These are phyloP conservation scores for Tetramorium alpestre DNA, from an alignment of 1,140 invertebrate species.

Conservation along the genomic window DNA sequence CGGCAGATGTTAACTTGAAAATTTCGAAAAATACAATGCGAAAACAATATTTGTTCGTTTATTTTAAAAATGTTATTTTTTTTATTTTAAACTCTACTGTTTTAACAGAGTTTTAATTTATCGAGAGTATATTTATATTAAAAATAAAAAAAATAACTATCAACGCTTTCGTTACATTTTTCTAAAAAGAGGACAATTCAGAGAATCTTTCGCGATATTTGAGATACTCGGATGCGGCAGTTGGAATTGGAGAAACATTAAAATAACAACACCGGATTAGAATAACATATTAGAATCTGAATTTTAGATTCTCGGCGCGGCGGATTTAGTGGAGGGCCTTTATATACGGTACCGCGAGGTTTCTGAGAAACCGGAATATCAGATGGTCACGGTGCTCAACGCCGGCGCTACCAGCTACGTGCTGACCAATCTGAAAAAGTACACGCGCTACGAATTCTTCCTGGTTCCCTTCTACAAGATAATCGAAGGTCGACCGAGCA, in stretches of 20 bases:
- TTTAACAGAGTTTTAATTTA: background rate
- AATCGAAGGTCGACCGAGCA: conserved; percentile 93
- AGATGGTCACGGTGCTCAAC: conserved; percentile 90
- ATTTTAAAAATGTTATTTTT: background rate
- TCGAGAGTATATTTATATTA: background rate
- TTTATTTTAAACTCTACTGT: background rate
- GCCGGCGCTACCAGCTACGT: conserved; percentile 89
- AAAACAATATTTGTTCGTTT: background rate
- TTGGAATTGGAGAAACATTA: conserved; percentile 8
- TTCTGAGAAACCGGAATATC: conserved; percentile 88
- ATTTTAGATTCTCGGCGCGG: conserved; percentile 85
- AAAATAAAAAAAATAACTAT: conserved; percentile 6
- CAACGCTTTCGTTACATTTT: background rate
- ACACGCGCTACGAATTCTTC: conserved; percentile 95
- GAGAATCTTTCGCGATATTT: background rate
- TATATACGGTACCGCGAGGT: conserved; percentile 96
- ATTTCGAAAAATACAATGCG: background rate
- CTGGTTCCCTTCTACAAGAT: conserved; percentile 94
- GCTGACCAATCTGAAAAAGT: conserved; percentile 92
- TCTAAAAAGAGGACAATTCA: no score
- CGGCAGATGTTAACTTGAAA: background rate
- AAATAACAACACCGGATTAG: conserved; percentile 34
- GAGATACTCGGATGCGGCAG: background rate
- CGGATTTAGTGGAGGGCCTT: conserved; percentile 92
- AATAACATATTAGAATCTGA: conserved; percentile 48